Evolutionary conservation across 2,797 vertebrate genomes (phyloP), one percentile per base, ranked within the genome.

Genomic region (Hippocampus kuda): DNA sequence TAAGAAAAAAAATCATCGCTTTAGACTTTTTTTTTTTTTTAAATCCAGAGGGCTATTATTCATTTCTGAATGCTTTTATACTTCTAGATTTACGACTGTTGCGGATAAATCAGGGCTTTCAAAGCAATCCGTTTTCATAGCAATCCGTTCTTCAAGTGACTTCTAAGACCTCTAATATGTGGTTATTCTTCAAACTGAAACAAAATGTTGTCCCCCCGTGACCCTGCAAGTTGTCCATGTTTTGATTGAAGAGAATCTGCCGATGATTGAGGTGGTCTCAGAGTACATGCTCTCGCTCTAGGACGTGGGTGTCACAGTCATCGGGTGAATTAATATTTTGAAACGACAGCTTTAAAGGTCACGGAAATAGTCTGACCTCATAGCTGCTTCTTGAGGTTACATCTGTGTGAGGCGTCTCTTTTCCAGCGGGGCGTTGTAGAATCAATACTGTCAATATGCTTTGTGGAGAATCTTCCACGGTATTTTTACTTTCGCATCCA

Each of bases 261-360:
- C 30, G 65, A 44, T 68, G 68, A 72, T 27, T 71, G 26, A 73
- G 69, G 46, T 56, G 53, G 34, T 70, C 54, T 68, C 46, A 56
- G 68, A 68, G 1, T 22, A 54, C 34, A 75, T 1, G 34, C 51
- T 51, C 5, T 34, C 11, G 9, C 70, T 69, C 74, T 75, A 6
- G 18, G 67, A 68, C 68, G 72, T 67, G 38, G 65, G 38, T 70
- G 76, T 64, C 48, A 61, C 66, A 77, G 56, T 75, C 75, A 79
- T 72, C 74, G 72, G 68, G 66, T 46, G 60, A 74, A 69, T 80
- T 74, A 18, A 71, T 81, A 81, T 85, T 77, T 81, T 81, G 69
- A 85, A 84, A 88, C 78, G 74, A 81, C 75, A 78, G 74, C 70
- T 78, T 77, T 75, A 89, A 88, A 89, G 86, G 89, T 88, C 84